phyloP scores from a whole-genome alignment of 1,140 invertebrate genomes.

The Epicauta chinensis region DNA sequence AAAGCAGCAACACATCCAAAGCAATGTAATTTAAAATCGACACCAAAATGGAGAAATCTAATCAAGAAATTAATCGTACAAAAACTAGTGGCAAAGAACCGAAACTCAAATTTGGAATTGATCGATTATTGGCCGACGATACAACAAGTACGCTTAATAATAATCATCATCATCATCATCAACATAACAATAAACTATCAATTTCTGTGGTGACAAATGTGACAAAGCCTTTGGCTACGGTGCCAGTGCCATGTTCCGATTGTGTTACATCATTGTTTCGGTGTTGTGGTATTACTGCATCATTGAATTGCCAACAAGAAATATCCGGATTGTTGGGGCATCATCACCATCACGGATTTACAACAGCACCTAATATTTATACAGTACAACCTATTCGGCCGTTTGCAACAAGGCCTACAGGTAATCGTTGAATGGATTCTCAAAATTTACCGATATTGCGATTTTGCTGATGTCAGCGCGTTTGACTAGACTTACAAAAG shows the following conservation, averaged over 20 bases:
- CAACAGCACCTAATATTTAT: conserved; percentile 24
- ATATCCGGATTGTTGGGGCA: conserved; percentile 11
- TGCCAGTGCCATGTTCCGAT: conserved; percentile 42
- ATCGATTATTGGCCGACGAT: conserved; percentile 36
- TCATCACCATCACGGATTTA: conserved; percentile 14
- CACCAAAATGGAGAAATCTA: neutral
- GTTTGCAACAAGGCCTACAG: conserved; percentile 37
- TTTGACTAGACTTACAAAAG: too few relatives aligned
- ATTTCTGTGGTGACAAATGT: conserved; percentile 4
- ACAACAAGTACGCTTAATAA: too few relatives aligned
- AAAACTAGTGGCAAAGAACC: neutral
- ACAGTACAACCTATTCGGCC: conserved; percentile 38
- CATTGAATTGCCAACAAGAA: conserved; percentile 1
- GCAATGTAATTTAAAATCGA: conserved; percentile 2
- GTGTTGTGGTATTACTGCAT: conserved; percentile 34
- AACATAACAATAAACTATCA: conserved; percentile 6
- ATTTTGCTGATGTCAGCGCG: too few relatives aligned
- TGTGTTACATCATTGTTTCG: conserved; percentile 44
- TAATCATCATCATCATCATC: too few relatives aligned
- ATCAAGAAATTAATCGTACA: neutral
- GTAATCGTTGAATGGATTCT: too few relatives aligned
- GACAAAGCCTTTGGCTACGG: conserved; percentile 24
- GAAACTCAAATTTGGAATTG: conserved; percentile 44
- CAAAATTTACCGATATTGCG: too few relatives aligned
- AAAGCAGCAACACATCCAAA: conserved; percentile 5